Evolutionary conservation across 2,113 vertebrate species (phyloP), one percentile per base, ranked within the genome.

Genomic region (Megaceryle torquata): DNA sequence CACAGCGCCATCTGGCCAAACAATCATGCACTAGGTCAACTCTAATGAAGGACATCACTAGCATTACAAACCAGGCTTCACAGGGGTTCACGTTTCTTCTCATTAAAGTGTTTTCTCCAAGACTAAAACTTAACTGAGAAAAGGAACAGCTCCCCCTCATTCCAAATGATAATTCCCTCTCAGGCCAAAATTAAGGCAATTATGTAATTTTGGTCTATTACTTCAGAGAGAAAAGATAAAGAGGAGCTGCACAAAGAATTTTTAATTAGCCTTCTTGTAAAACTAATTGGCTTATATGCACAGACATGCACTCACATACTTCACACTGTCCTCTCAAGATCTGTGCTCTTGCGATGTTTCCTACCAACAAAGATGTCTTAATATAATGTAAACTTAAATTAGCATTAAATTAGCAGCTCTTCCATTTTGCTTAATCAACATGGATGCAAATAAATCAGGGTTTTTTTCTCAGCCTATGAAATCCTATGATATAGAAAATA

Each of bases 261-360:
- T 87, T 82, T 72, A 87, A 93, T 95, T 50, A 85, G 78, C 31
- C 41, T 71, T 94, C 56, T 64, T 88, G 70, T 79, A 82, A 94
- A 89, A 89, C 46, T 57, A 91, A 93, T 89, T 85, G 39, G 43
- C 44, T 89, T 69, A 37, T 4, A 64, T 31, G 39, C 35, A 41
- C 64, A 50, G 48, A 70, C 41, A 37, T 9, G 69, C 19, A 84
- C 51, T 37, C 64, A 75, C 56, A 50, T 28, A 50, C 50, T 89
- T 94, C 53, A 46, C 74, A 82, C 22, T 20, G 8, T 39, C 63
- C 75, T 57, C 75, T 87, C 70, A 44, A 43, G 37, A 77, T 46
- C 37, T 8, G 2, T 35, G 43, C 68, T 92, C 57, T 39, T 44
- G 41, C 6, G 7, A 75, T 26, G 41, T 16, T 81, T 74, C 37